Evolutionary conservation across 2,797 vertebrate species (phyloP).

Genomic region (Aulostomus chinensis): DNA sequence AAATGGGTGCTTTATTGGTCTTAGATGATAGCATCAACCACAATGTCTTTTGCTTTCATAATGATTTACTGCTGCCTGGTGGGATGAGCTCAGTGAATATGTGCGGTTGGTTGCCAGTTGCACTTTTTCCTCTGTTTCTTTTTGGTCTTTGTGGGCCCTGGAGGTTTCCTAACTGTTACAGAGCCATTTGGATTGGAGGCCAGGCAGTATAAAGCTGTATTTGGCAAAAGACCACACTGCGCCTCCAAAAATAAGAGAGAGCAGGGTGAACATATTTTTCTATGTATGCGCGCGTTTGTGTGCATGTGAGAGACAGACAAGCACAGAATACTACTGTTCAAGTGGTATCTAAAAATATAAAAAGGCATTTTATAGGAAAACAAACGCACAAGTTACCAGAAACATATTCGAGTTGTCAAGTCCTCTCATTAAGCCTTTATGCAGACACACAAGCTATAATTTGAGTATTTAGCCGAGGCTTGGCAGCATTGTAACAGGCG

Average conservation of each 20-base stretch:
- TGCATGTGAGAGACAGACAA: conserved; percentile 12
- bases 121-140: conserved; percentile 80
- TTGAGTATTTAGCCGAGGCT: conserved; percentile 45
- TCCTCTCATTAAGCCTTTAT: conserved; percentile 56
- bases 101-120: conserved; percentile 80
- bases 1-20: conserved; percentile 77
- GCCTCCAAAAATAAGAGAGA: conserved; percentile 81
- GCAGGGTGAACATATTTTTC: conserved; percentile 63
- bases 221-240: conserved; percentile 77
- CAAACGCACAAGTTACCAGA: conserved; percentile 40
- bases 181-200: conserved; percentile 84
- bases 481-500: conserved; percentile 47
- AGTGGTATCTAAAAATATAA: conserved; percentile 47
- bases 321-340: conserved; percentile 24
- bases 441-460: conserved; percentile 44
- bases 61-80: conserved; percentile 89
- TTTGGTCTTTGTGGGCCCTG: conserved; percentile 83
- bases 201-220: conserved; percentile 81
- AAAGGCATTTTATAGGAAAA: conserved; percentile 36
- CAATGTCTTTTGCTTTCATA: conserved; percentile 82
- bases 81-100: conserved; percentile 86
- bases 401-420: conserved; percentile 39
- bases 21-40: conserved; percentile 86
- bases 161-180: conserved; percentile 87
- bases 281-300: conserved; percentile 44